A percentile compares a stretch with the other conserved stretches of the same genome.
Conservation (phyloP, 2,888 invertebrate genomes). For the Coenonympha glycerion region DNA sequence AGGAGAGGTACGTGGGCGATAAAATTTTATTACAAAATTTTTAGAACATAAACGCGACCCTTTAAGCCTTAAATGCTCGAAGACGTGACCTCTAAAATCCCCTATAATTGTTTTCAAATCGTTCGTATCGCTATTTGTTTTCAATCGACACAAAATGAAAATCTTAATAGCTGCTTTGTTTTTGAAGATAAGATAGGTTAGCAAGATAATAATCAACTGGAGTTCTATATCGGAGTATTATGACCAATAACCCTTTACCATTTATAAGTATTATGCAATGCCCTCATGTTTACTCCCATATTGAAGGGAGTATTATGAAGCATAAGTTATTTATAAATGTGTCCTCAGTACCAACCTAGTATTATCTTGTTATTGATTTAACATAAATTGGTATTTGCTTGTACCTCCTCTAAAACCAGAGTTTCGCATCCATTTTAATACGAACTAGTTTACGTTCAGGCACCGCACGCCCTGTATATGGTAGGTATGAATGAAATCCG, state of each 20-base stretch:
- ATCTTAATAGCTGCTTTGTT: constrained; percentile 24
- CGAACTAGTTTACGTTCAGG: constrained; percentile 22
- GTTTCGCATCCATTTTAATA: constrained; percentile 26
- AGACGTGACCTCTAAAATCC: background rate
- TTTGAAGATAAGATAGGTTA: constrained; percentile 29
- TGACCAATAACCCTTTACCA: too few species aligned
- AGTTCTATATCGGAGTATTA: too few species aligned
- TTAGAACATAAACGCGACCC: background rate
- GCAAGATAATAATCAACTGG: too few species aligned
- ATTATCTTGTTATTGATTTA: background rate
- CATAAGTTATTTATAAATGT: too few species aligned
- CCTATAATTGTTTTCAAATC: constrained; percentile 3
- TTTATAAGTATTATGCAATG: too few species aligned
- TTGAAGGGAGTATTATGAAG: too few species aligned
- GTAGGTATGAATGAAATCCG: constrained; percentile 55
- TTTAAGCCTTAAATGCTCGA: background rate
- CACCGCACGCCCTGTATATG: constrained; percentile 15
- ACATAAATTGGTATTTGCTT: constrained; percentile 11
- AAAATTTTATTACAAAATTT: background rate
- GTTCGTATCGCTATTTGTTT: constrained; percentile 5
- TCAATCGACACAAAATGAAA: constrained; percentile 16
- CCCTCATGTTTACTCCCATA: too few species aligned
- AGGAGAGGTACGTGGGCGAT: background rate
- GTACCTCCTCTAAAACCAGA: constrained; percentile 8
- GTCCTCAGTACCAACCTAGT: background rate